These are phyloP conservation scores for Noctilio leporinus DNA, from an alignment of 2,113 vertebrate species.

Conservation along the genomic window DNA sequence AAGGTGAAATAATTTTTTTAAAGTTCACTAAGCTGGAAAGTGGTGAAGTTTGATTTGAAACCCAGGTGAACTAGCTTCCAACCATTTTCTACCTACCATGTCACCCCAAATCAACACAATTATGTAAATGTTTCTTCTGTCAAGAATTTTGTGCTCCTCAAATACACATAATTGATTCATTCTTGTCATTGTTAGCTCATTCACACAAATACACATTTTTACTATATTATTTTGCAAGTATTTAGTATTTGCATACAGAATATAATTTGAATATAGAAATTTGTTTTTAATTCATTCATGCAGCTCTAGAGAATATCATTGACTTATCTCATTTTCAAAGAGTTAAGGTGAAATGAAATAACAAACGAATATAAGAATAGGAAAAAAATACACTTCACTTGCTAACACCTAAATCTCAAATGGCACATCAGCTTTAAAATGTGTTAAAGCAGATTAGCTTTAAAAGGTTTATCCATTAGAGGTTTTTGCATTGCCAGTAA, in stretches of 20 bases:
- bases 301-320: not conserved
- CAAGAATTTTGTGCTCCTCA: not conserved
- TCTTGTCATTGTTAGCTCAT: not conserved
- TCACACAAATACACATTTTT: not conserved
- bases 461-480: constrained; percentile 64
- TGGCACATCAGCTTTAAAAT: constrained; percentile 52
- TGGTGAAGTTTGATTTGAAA: not conserved
- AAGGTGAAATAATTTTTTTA: not conserved
- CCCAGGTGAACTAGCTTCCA: not conserved
- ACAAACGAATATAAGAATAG: not conserved
- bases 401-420: constrained; percentile 44
- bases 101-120: not conserved
- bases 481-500: constrained; percentile 54
- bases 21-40: not conserved
- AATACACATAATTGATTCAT: not conserved
- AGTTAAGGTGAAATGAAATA: constrained; percentile 29
- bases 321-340: constrained; percentile 44
- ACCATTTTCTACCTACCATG: not conserved
- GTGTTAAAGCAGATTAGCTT: constrained; percentile 59
- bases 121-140: not conserved
- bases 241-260: not conserved
- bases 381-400: constrained; percentile 37
- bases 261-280: not conserved
- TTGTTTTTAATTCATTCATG: not conserved
- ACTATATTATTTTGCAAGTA: not conserved